phyloP scores from a whole-genome alignment of 2,797 vertebrate species.

The Microchirus variegatus region DNA sequence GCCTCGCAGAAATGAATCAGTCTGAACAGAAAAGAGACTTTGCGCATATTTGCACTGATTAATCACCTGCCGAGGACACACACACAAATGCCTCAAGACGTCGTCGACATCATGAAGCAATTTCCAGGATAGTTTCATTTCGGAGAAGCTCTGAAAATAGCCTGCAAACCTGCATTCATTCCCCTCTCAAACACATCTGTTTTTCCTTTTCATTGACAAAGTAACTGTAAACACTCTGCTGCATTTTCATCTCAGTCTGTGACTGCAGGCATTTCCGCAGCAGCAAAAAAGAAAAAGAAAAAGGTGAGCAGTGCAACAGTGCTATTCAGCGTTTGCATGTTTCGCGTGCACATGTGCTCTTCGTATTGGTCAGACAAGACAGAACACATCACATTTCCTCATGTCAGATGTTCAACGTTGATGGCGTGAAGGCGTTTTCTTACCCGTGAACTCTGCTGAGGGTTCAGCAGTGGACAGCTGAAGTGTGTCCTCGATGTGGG shows the following conservation, averaged over 20 bases:
- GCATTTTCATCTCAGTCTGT: slow-evolving; percentile 27
- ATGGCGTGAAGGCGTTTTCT: background rate
- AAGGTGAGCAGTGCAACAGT: slow-evolving; percentile 3
- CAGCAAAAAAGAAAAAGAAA: background rate
- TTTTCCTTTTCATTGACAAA: slow-evolving; percentile 48
- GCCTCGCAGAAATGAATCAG: slow-evolving; percentile 25
- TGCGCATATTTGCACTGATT: slow-evolving; percentile 54
- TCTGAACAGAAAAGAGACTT: slow-evolving; percentile 49
- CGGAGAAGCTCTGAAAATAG: slow-evolving; percentile 21
- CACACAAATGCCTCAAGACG: slow-evolving; percentile 22
- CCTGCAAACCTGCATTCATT: slow-evolving; percentile 49
- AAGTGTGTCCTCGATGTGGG: slow-evolving; percentile 92
- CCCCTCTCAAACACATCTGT: slow-evolving; percentile 55
- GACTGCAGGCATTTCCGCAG: slow-evolving; percentile 21
- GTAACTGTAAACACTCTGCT: slow-evolving; percentile 49
- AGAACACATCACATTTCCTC: background rate
- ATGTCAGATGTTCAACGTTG: background rate
- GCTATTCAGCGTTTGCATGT: background rate
- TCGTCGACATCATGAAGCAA: slow-evolving; percentile 63
- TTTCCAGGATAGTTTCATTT: slow-evolving; percentile 58
- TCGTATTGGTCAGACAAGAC: background rate
- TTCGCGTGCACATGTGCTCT: background rate
- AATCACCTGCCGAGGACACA: slow-evolving; percentile 54
- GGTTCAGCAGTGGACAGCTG: slow-evolving; percentile 85
- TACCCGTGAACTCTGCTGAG: slow-evolving; percentile 87